Base-by-base conservation (phyloP, 2,888 invertebrate genomes). In the Ormyrus thymus region DNA sequence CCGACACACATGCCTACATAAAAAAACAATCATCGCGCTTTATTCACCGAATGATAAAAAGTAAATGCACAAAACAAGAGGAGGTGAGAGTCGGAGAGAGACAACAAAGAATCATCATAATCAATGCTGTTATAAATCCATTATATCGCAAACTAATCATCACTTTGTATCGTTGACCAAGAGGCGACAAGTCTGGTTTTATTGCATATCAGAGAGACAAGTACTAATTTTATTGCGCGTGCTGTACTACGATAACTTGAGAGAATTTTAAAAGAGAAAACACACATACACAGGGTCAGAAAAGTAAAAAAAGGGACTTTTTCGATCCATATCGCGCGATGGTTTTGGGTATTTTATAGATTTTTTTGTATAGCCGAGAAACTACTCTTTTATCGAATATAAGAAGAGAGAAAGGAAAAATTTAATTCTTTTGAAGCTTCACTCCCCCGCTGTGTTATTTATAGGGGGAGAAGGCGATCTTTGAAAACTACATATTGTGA, bases 291-390 rank as follows among this genome's bases (percentile, higher is more conserved):
- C 82, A 78, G 72, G 83, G 62, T 76, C 66, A 70, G 58, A 69
- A 58, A 73, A 78, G 51, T 51, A 50, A n/a, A 70, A 50, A 55
- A 85, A 85, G 86, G 85, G 84, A 84, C 58, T 75, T 73, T 71
- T 78, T 82, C 82, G 82, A 85, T 82, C 81, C 85, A 84, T 81
- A 85, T 64, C 48, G 59, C 70, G 79, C 71, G 77, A 79, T 87
- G 86, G 87, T 89, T 88, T 87, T 87, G 88, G 86, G 86, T 89
- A 89, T 89, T 89, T 89, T 89, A 87, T 89, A 89, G 87, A 87
- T 89, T 85, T 87, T 89, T 89, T 79, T 79, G 70, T 78, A 78
- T 75, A 81, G 76, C 55, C 48, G 56, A 78, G 65, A 69, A 13
- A 71, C 61, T 13, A 51, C 71, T 72, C 70, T 64, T 81, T 72